Base-by-base conservation (phyloP, 2,113 vertebrate species). In the Laterallus jamaicensis region DNA sequence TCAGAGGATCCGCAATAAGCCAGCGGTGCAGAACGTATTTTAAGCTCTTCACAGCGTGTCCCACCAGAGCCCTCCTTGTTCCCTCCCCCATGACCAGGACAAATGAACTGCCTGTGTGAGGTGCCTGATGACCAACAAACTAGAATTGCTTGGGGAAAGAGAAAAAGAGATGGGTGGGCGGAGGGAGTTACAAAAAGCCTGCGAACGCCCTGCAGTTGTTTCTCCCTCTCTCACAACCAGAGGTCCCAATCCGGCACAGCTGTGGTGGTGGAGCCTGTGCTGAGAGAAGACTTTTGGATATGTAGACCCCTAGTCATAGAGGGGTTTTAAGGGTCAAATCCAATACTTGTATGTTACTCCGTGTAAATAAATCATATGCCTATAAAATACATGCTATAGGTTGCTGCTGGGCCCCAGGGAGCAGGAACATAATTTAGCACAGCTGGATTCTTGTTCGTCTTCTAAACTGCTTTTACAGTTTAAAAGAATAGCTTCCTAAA, bases 351-450 rank as follows among this genome's bases (percentile, higher is more conserved):
- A 29, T 58, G 54, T 47, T 90, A 86, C 62, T 76, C 47, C 31
- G 1, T 71, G 19, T 78, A 76, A 88, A 93, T 96, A 96, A 97
- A 96, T 95, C 92, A 88, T 42, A 58, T 0, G 50, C 75, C 63
- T 88, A 50, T 94, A 52, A 91, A 95, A 95, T 93, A 63, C 39
- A 54, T n/a, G 63, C 64, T 86, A 15, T 44, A 60, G 63, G 90
- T 95, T 92, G 80, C 93, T 93, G 88, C 86, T 84, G 69, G 44
- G 60, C 88, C 93, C 90, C 78, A 62, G 6, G 80, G 95, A 92
- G 32, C 7, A 37, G 66, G 56, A 42, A 64, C 49, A 76, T 94
- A 92, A 94, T 96, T 92, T 84, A 86, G 86, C 77, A 66, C 95
- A 95, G 90, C 95, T 97, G 96, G 82, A 92, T 64, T 73, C 79